Conservation (phyloP, 2,797 vertebrate genomes). For the Echiichthys vipera region DNA sequence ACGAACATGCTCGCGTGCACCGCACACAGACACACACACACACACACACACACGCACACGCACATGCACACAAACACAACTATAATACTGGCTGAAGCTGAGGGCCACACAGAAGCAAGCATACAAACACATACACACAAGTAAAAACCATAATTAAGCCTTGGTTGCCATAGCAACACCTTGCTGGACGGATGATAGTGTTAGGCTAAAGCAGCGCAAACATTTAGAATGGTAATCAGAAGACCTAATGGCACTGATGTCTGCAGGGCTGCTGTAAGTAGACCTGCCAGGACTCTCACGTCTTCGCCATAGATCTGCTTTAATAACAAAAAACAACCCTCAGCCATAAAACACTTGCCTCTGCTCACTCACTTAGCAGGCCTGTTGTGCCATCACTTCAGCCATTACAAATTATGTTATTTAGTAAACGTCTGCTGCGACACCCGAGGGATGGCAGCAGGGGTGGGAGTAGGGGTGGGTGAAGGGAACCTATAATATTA, state of each 20-base stretch:
- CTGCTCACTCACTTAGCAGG: conserved; percentile 78
- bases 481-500: conserved; percentile 85
- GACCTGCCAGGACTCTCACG: conserved; percentile 56
- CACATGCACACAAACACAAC: conserved; percentile 3
- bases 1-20: conserved; percentile 23
- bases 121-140: conserved; percentile 38
- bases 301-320: conserved; percentile 57
- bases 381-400: conserved; percentile 81
- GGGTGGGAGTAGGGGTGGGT: conserved; percentile 68
- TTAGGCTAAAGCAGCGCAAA: conserved; percentile 64
- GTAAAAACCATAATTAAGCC: conserved; percentile 81
- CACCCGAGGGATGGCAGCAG: conserved; percentile 80
- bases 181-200: conserved; percentile 65
- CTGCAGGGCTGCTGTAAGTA: conserved; percentile 50
- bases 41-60: conserved; percentile 9
- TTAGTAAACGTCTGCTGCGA: conserved; percentile 85
- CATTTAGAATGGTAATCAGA: conserved; percentile 78
- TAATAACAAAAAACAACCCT: conserved; percentile 56
- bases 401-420: conserved; percentile 89
- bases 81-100: conserved; percentile 35
- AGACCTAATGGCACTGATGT: conserved; percentile 72
- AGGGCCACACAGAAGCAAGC: not conserved
- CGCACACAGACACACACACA: not conserved
- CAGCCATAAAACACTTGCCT: conserved; percentile 67
- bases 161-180: conserved; percentile 80